These are phyloP conservation scores for Brachionus rotundiformis DNA, from an alignment of 1,140 invertebrate genomes.

Conservation along the genomic window DNA sequence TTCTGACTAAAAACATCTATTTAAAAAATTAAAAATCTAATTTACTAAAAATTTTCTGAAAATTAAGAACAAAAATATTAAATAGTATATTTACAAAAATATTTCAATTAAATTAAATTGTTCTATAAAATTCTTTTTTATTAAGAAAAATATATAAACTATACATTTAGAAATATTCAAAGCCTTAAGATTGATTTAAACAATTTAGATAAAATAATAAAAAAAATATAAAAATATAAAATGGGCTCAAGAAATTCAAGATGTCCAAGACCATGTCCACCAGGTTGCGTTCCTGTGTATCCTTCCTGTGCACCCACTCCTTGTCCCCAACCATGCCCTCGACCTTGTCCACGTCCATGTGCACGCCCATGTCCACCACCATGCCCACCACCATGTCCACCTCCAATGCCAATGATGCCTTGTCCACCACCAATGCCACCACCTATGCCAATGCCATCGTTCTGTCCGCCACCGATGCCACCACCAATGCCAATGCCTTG, in stretches of 20 bases:
- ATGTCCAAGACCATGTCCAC: slow-evolving; percentile 46
- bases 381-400: not conserved
- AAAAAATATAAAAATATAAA: slow-evolving; percentile 23
- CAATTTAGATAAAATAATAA: not conserved
- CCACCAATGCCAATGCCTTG: not conserved
- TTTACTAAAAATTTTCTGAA: too few species aligned
- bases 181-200: not conserved
- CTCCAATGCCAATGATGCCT: not conserved
- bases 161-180: too few species aligned
- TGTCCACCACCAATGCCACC: slow-evolving; percentile 1
- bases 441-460: not conserved
- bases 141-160: too few species aligned
- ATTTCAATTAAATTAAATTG: too few species aligned
- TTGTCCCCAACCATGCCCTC: slow-evolving; percentile 9
- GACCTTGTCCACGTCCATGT: not conserved
- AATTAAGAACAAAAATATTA: too few species aligned
- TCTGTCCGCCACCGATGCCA: slow-evolving; percentile 6
- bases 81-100: too few species aligned
- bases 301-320: not conserved
- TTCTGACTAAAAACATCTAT: not conserved
- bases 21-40: too few species aligned
- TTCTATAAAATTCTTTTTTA: too few species aligned
- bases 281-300: slow-evolving; percentile 47
- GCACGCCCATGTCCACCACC: not conserved
- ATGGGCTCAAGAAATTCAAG: slow-evolving; percentile 52